phyloP scores from a whole-genome alignment of 2,888 invertebrate species.

The Cyclophora punctaria region DNA sequence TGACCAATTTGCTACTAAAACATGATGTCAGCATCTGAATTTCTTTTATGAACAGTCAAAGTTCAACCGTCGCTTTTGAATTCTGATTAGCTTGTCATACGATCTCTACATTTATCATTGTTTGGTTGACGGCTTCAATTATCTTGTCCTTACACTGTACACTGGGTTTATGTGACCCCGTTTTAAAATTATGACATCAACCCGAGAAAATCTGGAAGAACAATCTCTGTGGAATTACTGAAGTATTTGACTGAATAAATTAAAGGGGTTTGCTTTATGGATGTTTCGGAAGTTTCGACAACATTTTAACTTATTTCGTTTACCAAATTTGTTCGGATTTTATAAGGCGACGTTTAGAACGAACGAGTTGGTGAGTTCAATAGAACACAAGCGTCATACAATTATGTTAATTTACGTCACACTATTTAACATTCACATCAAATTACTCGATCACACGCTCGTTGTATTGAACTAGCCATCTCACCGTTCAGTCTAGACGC shows the following conservation, averaged over 20 bases:
- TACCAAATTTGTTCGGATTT: too few species aligned
- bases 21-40: slow-evolving; percentile 10
- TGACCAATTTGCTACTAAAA: slow-evolving; percentile 20
- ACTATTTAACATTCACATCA: too few species aligned
- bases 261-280: neutral
- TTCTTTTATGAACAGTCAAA: slow-evolving; percentile 45
- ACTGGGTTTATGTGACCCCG: slow-evolving; percentile 42
- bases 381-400: too few species aligned
- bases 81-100: slow-evolving; percentile 51
- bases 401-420: too few species aligned
- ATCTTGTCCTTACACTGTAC: slow-evolving; percentile 52
- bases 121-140: slow-evolving; percentile 57
- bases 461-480: too few species aligned
- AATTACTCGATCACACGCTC: too few species aligned
- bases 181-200: slow-evolving; percentile 32
- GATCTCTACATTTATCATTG: slow-evolving; percentile 52
- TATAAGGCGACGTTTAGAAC: too few species aligned
- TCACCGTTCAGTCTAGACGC: too few species aligned
- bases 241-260: neutral
- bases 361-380: too few species aligned
- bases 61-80: slow-evolving; percentile 60
- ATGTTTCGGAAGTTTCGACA: too few species aligned
- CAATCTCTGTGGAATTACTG: neutral
- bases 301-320: too few species aligned
- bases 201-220: slow-evolving; percentile 19